These are phyloP conservation scores for Mesochorus sp. DNA, from an alignment of 2,888 invertebrate species.

Conservation along the genomic window DNA sequence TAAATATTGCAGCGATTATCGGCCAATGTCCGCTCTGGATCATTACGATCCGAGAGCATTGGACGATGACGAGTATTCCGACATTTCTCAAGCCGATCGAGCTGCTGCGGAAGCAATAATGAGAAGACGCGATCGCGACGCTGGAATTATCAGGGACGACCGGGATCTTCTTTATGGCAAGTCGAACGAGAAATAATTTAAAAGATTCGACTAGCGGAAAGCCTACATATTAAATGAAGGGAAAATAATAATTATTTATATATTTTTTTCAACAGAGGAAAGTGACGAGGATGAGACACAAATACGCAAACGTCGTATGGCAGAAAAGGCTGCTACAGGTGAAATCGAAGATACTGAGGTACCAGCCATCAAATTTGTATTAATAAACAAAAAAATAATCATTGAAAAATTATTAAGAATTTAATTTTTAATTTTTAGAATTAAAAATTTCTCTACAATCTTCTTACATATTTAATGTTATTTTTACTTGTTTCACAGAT, in stretches of 20 bases:
- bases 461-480: background rate
- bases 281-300: constrained; percentile 90
- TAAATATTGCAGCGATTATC: constrained; percentile 91
- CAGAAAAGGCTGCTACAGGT: constrained; percentile 94
- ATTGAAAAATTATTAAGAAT: no score
- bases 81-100: constrained; percentile 93
- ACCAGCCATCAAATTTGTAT: constrained; percentile 47
- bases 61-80: constrained; percentile 93
- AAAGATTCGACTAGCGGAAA: background rate
- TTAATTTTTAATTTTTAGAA: no score
- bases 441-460: background rate
- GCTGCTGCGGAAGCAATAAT: constrained; percentile 95
- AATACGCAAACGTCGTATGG: constrained; percentile 88
- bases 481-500: constrained; percentile 81
- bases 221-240: no score
- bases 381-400: constrained; percentile 11
- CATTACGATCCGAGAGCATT: constrained; percentile 93
- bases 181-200: constrained; percentile 76
- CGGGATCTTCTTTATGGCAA: constrained; percentile 94
- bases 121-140: constrained; percentile 92
- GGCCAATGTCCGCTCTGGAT: constrained; percentile 97
- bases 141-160: constrained; percentile 89
- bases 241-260: background rate
- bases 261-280: constrained; percentile 84
- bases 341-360: constrained; percentile 89